Evolutionary conservation across 2,797 vertebrate species (phyloP), one percentile per base, ranked within the genome.

Genomic region (Melanogrammus aeglefinus): DNA sequence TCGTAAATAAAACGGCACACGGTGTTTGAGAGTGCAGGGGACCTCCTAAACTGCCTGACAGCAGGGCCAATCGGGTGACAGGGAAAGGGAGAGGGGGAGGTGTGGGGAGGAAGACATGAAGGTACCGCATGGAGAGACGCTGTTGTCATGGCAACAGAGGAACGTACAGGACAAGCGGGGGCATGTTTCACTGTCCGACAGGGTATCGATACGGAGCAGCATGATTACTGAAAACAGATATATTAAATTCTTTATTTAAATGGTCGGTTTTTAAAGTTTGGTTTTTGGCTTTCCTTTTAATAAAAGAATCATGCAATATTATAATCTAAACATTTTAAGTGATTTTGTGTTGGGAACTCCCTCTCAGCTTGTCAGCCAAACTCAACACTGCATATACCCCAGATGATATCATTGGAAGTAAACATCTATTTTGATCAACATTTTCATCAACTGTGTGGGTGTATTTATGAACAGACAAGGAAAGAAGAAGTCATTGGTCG

Each of bases 121-220:
- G 70, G 69, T 33, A 33, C 36, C 16, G n/a, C 38, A 12, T 72
- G 63, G 63, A 69, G 57, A 66, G 63, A 69, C 13, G 63, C 63
- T 69, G 27, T 70, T 69, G 12, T 72, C 36, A 39, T 41, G 39
- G 66, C 39, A 70, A 77, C 76, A 77, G 36, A 57, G 13, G 18
- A 66, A 74, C 24, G 35, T 47, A 36, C 29, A 57, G 70, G 47
- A 27, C 24, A 29, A 72, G 31, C 33, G 13, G 70, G 13, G 70
- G 12, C 31, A 72, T 72, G 21, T 72, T 72, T 72, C 6, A 35
- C 16, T 35, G 70, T 72, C 33, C 16, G 31, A 33, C 63, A 27
- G 57, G n/a, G 24, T 69, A 69, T 24, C 63, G n/a, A 27, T 69
- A 69, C 24, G 63, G 63, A 10, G 63, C n/a, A 27, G 24, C 63